Conservation (phyloP, 2,797 vertebrate genomes). For the Alcedo atthis region DNA sequence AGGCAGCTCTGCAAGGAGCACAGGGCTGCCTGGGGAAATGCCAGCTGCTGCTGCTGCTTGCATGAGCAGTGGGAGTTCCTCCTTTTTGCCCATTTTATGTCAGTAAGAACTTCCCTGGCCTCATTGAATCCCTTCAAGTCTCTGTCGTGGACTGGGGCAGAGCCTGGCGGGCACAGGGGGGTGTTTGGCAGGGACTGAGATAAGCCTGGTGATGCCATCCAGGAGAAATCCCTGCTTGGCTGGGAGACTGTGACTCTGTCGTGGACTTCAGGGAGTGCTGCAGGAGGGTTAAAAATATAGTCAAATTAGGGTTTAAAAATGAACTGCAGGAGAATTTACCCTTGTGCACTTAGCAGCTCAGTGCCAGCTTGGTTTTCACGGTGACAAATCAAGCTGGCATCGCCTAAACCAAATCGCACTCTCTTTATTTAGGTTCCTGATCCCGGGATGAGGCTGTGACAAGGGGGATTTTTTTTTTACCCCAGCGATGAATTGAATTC, state of each 20-base stretch:
- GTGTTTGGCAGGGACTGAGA: background rate
- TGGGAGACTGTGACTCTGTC: background rate
- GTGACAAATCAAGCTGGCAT: background rate
- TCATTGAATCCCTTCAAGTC: background rate
- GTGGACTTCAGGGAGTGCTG: accelerated
- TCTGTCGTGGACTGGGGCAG: background rate
- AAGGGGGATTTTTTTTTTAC: background rate
- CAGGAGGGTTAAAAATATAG: background rate
- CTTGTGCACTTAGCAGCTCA: accelerated
- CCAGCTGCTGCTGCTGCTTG: background rate
- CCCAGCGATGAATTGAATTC: accelerated
- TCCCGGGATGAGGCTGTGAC: accelerated
- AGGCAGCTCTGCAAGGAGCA: accelerated
- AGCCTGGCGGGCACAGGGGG: accelerated
- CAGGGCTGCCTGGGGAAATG: background rate
- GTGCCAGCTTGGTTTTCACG: background rate
- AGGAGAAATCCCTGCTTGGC: background rate
- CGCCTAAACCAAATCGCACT: accelerated
- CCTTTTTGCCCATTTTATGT: background rate
- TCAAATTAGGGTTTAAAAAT: background rate
- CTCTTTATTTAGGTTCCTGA: background rate
- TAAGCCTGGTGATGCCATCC: background rate
- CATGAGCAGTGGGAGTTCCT: accelerated
- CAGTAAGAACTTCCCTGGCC: background rate
- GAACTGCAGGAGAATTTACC: background rate